Conservation (phyloP, 2,888 invertebrate species). For the Phasia obesa region DNA sequence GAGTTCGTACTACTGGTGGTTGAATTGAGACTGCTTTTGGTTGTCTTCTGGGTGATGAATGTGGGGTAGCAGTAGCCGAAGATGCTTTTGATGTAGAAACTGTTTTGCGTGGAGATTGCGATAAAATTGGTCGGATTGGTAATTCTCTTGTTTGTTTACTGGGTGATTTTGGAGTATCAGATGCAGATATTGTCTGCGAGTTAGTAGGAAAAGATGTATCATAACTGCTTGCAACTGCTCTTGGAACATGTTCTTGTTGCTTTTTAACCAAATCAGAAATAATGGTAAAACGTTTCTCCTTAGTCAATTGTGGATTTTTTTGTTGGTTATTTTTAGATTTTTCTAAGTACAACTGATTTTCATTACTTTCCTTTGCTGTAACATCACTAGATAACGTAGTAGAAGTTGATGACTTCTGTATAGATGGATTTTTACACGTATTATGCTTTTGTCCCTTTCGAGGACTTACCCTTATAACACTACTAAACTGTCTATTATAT, state of each 20-base stretch:
- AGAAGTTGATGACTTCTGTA: constrained; percentile 23
- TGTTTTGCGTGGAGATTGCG: constrained; percentile 56
- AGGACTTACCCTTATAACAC: constrained; percentile 63
- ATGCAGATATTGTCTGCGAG: neutral
- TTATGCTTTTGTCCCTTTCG: constrained; percentile 28
- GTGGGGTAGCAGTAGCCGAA: no score
- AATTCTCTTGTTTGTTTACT: constrained; percentile 28
- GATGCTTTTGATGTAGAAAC: constrained; percentile 54
- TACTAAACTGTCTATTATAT: constrained; percentile 73
- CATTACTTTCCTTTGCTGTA: neutral
- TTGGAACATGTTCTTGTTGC: constrained; percentile 38
- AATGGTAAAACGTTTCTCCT: constrained; percentile 76
- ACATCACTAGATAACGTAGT: constrained; percentile 30
- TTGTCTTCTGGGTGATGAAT: no score
- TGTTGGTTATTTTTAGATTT: neutral
- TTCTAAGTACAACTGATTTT: neutral
- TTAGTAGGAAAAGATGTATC: neutral
- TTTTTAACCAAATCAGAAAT: constrained; percentile 77
- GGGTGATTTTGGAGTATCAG: constrained; percentile 45
- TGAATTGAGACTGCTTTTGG: no score
- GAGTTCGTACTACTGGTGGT: no score
- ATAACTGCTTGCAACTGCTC: neutral
- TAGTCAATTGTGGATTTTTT: neutral
- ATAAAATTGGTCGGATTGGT: neutral
- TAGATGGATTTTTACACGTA: constrained; percentile 1